Base-by-base conservation (phyloP, 1,140 invertebrate genomes). In the Chrysopa pallens region DNA sequence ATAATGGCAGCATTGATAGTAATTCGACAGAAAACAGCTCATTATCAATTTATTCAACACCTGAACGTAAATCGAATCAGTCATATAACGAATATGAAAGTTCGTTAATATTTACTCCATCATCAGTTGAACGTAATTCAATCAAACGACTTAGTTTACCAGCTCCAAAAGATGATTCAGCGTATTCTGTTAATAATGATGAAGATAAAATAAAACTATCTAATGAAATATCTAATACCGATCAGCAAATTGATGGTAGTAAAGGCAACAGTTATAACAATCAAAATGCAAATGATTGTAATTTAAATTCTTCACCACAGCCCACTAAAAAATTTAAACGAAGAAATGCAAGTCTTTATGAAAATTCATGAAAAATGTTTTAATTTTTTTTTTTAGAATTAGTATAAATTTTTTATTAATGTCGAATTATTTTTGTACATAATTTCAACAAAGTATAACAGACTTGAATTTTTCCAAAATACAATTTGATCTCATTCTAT, bases 311-410 rank as follows among this genome's bases (percentile, higher is more conserved):
- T 6, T 13, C 14, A 42, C 39, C 13, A 39, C 38, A 44, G 8
- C 28, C 14, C 6, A 23, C 36, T 0, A 66, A 67, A 44, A 65
- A 66, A 43, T 62, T 68, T 3, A 68, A 67, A 48, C 50, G 65
- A 38, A 53, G 66, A 38, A 68, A 68, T 52, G 52, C 60, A 46
- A 52, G 52, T 42, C 56, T 67, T 17, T 67, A 68, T 44, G 39
- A 9, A 31, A 23, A 23, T 23, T 23, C 17, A 23, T 23, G 17
- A 23, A 23, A 23, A 23, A 23, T 23, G 5, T 3, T 23, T 23
- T 23, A 23, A 5, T 2, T 23, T 23, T 23, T 23, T 3, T 23
- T 5, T 23, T 23, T n/a, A n/a, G 17, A 23, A 23, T 23, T 3
- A 23, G 17, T 23, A 23, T 23, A 23, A 23, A 23, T 23, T 3